A percentile compares a stretch with the other conserved stretches of the same genome.
Evolutionary conservation across 2,113 vertebrate genomes (phyloP).

Genomic region (Tympanuchus pallidicinctus): DNA sequence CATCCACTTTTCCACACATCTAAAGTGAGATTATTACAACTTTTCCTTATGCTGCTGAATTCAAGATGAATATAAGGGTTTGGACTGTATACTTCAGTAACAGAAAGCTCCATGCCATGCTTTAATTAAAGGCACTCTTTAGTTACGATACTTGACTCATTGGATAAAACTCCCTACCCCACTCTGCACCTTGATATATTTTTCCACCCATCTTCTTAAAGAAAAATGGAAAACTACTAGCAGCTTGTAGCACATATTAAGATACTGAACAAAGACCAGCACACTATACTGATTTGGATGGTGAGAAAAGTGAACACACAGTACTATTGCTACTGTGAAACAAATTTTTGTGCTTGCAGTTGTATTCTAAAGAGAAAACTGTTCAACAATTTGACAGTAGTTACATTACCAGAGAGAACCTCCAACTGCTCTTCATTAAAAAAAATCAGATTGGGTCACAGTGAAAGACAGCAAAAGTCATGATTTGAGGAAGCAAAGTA

Average conservation of each 20-base stretch:
- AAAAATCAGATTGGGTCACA: neutral
- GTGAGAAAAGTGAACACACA: neutral
- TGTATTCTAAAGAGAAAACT: constrained; percentile 30
- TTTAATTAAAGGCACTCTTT: constrained; percentile 63
- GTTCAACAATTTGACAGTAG: neutral
- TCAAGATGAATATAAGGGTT: neutral
- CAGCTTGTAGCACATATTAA: neutral
- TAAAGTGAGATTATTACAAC: neutral
- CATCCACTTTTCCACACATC: neutral
- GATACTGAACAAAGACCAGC: constrained; percentile 16
- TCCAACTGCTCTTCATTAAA: constrained; percentile 73
- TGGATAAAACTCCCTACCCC: constrained; percentile 33
- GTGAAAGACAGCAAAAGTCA: neutral
- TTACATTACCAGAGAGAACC: constrained; percentile 27
- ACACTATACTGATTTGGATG: neutral
- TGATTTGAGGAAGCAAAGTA: neutral
- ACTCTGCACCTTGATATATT: neutral
- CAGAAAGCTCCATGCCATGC: neutral
- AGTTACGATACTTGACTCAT: neutral
- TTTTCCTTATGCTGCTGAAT: neutral
- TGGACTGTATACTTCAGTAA: neutral
- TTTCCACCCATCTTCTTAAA: neutral
- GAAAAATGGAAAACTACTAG: neutral
- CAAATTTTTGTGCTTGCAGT: constrained; percentile 20
- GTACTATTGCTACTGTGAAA: constrained; percentile 32